Conservation (phyloP, 1,140 invertebrate species). For the Brachionus angularis region DNA sequence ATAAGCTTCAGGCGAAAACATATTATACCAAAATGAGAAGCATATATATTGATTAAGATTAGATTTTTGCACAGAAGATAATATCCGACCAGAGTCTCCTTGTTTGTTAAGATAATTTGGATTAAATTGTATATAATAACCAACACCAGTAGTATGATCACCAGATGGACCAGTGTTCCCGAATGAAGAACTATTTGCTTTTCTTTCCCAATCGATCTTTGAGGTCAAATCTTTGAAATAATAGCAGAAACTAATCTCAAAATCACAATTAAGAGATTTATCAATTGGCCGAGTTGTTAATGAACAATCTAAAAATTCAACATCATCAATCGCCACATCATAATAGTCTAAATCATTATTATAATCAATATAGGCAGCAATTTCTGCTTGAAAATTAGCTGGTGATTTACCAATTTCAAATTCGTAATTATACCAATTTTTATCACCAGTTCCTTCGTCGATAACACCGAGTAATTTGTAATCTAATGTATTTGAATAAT, state of each 20-base stretch:
- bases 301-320: slow-evolving; percentile 49
- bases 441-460: neutral
- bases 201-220: slow-evolving; percentile 72
- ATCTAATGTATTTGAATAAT: slow-evolving; percentile 11
- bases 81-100: slow-evolving; percentile 42
- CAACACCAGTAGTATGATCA: slow-evolving; percentile 46
- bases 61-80: neutral
- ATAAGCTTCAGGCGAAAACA: slow-evolving; percentile 46
- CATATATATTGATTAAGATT: neutral
- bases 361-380: slow-evolving; percentile 15
- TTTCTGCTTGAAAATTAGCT: slow-evolving; percentile 23
- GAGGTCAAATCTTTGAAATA: slow-evolving; percentile 69
- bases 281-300: neutral
- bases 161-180: slow-evolving; percentile 46
- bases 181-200: slow-evolving; percentile 56
- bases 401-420: slow-evolving; percentile 28
- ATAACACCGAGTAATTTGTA: neutral
- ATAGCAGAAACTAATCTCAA: slow-evolving; percentile 62
- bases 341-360: slow-evolving; percentile 16
- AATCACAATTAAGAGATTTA: slow-evolving; percentile 46
- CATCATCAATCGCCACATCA: slow-evolving; percentile 51
- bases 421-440: slow-evolving; percentile 1
- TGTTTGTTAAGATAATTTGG: neutral
- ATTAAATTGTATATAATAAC: slow-evolving; percentile 45
- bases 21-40: slow-evolving; percentile 22